Base-by-base conservation (phyloP, 1,140 invertebrate species). In the Drosophila nebulosa region DNA sequence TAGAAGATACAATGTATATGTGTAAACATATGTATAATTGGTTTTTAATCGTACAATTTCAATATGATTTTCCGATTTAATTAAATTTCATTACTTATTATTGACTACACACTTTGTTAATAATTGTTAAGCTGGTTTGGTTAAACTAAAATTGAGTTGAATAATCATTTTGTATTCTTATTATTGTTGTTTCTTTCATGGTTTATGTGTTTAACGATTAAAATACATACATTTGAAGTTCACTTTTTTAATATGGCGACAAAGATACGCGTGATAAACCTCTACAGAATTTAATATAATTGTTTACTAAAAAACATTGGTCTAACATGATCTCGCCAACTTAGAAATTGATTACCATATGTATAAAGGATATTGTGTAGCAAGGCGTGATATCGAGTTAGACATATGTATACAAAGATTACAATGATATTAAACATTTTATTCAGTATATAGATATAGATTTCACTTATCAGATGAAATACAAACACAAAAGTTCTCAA, bases 21-120 rank as follows among this genome's bases (percentile, higher is more conserved):
- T 46, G 39, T 46, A 46, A 46, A 46, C 50, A 68, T 77, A 32
- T 32, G 2, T n/a, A 76, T 85, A 55, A 60, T 79, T 77, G 46
- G 59, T 77, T 80, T 78, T 80, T 78, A 81, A 78, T 80, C 64
- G 53, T 79, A 84, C 81, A 79, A 80, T 85, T 85, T 85, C 74
- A 80, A 67, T n/a, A 80, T 52, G 51, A 52, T 58, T 74, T 63
- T 74, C 36, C 57, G 63, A 86, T 86, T 80, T 63, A 78, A 64
- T 80, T 80, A 78, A 68, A 61, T 86, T 63, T 79, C 56, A 55
- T 68, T 80, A 71, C 81, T 85, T 85, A 86, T 50, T 3, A 64
- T 80, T 85, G 80, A 85, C 66, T 85, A 85, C 51, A 68, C 51
- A 61, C 53, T 80, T 75, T 64, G 73, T 86, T 86, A 85, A 64